Percentiles rank a stretch among this genome's conserved stretches.
Evolutionary conservation across 2,888 invertebrate genomes (phyloP).

Genomic region (Tipula confusa): DNA sequence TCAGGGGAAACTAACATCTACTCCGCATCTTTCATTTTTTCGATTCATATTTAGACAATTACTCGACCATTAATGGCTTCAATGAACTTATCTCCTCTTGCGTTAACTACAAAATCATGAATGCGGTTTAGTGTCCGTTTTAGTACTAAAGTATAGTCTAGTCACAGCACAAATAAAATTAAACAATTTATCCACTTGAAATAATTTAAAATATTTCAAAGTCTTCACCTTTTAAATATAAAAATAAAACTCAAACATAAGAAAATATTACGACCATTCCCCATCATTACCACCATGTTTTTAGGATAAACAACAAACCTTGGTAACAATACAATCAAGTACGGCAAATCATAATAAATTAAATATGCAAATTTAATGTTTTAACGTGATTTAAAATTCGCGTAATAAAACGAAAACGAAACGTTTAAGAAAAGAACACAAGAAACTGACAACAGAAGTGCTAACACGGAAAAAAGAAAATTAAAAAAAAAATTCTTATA

Average conservation of each 20-base stretch:
- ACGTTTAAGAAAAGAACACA: not conserved
- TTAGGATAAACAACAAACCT: not conserved
- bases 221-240: not conserved
- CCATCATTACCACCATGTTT: not conserved
- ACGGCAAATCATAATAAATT: constrained; percentile 12
- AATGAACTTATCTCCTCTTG: too few species aligned
- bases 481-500: not conserved
- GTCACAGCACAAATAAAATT: not conserved
- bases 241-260: not conserved
- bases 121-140: too few species aligned
- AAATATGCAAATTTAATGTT: constrained; percentile 3
- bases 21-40: too few species aligned
- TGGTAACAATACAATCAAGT: not conserved
- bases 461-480: not conserved
- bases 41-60: too few species aligned
- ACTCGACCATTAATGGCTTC: too few species aligned
- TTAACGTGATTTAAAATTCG: constrained; percentile 12
- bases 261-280: not conserved
- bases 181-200: not conserved
- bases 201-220: not conserved
- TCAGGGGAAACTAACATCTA: too few species aligned
- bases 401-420: not conserved
- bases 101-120: too few species aligned
- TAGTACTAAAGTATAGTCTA: too few species aligned
- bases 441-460: not conserved